Conservation (phyloP, 2,888 invertebrate species). For the Drosophila siamana region DNA sequence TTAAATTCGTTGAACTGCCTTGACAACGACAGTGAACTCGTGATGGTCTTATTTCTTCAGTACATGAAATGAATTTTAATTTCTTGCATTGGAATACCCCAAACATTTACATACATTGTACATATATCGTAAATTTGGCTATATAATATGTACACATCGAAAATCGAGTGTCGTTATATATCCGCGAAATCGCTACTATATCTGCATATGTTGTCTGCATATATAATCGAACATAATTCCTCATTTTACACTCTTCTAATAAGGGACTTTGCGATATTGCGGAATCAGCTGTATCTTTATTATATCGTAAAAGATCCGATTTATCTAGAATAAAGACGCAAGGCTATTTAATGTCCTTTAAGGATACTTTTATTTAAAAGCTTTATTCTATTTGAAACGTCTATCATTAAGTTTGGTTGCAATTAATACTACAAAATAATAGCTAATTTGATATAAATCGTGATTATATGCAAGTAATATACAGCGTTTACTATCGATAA, state of each 20-base stretch:
- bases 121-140: neutral
- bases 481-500: too few species aligned
- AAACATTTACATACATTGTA: constrained; percentile 3
- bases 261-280: neutral
- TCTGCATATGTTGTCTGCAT: constrained; percentile 15
- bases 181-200: constrained; percentile 5
- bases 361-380: too few species aligned
- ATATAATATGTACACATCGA: constrained; percentile 11
- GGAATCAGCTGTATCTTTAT: too few species aligned
- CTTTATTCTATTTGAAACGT: too few species aligned
- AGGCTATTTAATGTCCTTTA: too few species aligned
- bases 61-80: constrained; percentile 71
- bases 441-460: too few species aligned
- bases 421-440: too few species aligned
- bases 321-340: too few species aligned
- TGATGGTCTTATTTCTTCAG: constrained; percentile 37
- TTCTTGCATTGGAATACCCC: constrained; percentile 32
- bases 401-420: too few species aligned
- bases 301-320: too few species aligned
- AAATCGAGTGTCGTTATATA: constrained; percentile 7
- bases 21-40: constrained; percentile 15
- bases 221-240: constrained; percentile 8
- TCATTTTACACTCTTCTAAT: neutral
- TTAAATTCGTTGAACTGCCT: constrained; percentile 24
- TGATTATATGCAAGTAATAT: too few species aligned